Percentiles rank a stretch among this genome's conserved stretches.
Conservation (phyloP, 37 sponge, comb jelly and placozoan genomes). For the Halichondria panicea region DNA sequence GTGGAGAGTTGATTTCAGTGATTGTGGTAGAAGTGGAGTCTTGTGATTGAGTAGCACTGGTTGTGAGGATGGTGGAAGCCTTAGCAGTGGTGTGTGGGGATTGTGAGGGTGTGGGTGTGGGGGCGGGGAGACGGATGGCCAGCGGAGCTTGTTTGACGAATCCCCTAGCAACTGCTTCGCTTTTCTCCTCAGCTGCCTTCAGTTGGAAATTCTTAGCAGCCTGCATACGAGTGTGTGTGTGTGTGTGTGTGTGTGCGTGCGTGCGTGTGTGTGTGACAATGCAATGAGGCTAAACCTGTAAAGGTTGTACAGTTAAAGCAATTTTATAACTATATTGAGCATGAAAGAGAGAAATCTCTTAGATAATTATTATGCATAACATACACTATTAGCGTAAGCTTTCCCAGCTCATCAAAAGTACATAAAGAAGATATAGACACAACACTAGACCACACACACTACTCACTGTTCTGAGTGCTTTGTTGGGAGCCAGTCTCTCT, state of each 20-base stretch:
- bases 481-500: conserved; percentile 79
- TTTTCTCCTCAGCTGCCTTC: conserved; percentile 40
- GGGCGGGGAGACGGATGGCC: background rate
- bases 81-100: background rate
- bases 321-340: too few relatives aligned
- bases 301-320: too few relatives aligned
- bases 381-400: too few relatives aligned
- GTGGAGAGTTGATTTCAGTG: too few relatives aligned
- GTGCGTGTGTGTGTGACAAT: conserved; percentile 19
- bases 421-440: too few relatives aligned
- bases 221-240: conserved; percentile 32
- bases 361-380: too few relatives aligned
- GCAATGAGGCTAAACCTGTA: conserved; percentile 15
- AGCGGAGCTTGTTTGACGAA: conserved; percentile 2
- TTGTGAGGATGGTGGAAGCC: background rate
- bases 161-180: conserved; percentile 34
- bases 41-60: background rate
- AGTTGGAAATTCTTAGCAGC: conserved; percentile 51
- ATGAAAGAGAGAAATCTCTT: too few relatives aligned
- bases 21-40: background rate
- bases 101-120: background rate
- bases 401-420: too few relatives aligned
- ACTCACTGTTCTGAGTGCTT: conserved; percentile 69
- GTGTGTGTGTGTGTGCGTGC: conserved; percentile 22
- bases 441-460: too few relatives aligned